A percentile compares a stretch with the other conserved stretches of the same genome.
These are phyloP conservation scores for Eriocheir sinensis DNA, from an alignment of 1,140 invertebrate genomes.

Conservation along the genomic window DNA sequence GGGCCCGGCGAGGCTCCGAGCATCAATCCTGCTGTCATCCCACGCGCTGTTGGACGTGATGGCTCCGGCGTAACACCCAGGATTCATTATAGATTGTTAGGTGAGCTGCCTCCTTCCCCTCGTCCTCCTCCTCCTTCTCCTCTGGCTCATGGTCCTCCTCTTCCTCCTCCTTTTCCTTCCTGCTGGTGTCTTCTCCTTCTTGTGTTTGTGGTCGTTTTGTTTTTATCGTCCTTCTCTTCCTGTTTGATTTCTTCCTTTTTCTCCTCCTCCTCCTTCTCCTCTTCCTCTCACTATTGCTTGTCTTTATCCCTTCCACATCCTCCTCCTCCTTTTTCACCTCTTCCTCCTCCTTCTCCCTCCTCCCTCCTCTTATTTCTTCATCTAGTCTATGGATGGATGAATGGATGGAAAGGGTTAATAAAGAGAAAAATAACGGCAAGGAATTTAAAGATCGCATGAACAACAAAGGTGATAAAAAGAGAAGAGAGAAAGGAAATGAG, in stretches of 20 bases:
- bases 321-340: not conserved
- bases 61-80: not conserved
- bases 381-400: not conserved
- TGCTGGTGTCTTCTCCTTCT: not conserved
- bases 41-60: not conserved
- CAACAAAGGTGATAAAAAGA: too few relatives aligned
- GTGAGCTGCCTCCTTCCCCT: not conserved
- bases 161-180: not conserved
- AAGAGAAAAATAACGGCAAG: not conserved
- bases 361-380: not conserved
- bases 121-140: not conserved
- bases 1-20: not conserved
- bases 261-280: not conserved
- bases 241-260: not conserved
- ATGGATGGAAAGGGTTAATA: conserved; percentile 40
- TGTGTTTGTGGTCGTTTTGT: not conserved
- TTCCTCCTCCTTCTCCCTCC: not conserved
- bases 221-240: not conserved
- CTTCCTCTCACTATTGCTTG: not conserved
- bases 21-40: conserved; percentile 24
- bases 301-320: not conserved
- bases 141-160: not conserved
- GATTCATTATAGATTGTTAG: conserved; percentile 49
- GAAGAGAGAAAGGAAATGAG: not conserved
- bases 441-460: too few relatives aligned